Percentiles rank a stretch among this genome's conserved stretches.
Conservation (phyloP, 1,140 invertebrate species). For the Drosophila sp. region DNA sequence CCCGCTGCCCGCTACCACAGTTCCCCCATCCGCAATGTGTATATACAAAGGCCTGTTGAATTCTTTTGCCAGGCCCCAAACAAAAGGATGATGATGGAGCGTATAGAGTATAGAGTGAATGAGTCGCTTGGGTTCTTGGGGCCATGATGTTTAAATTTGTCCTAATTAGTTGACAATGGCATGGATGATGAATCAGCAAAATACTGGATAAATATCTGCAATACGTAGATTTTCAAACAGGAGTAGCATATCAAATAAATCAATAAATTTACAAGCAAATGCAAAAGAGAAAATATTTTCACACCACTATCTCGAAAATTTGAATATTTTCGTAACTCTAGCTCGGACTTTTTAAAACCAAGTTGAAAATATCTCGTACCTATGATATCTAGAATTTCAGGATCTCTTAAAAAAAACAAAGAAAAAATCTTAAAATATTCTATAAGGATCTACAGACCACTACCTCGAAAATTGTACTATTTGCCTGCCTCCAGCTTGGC, state of each 20-base stretch:
- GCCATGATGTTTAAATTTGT: slow-evolving; percentile 76
- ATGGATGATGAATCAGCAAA: slow-evolving; percentile 70
- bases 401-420: too few species aligned
- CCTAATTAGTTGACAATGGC: slow-evolving; percentile 81
- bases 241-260: neutral
- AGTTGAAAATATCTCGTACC: too few species aligned
- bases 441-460: too few species aligned
- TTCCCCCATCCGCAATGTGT: slow-evolving; percentile 40
- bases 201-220: neutral
- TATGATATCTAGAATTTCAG: too few species aligned
- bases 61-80: slow-evolving; percentile 49
- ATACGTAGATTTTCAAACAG: neutral
- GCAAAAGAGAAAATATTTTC: too few species aligned
- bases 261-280: too few species aligned
- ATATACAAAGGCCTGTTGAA: slow-evolving; percentile 68
- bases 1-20: slow-evolving; percentile 23
- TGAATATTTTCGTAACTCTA: too few species aligned
- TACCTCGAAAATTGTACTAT: too few species aligned
- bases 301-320: too few species aligned
- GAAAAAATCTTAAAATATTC: too few species aligned
- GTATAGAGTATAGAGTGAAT: neutral
- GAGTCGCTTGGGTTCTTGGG: slow-evolving; percentile 37
- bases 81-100: slow-evolving; percentile 46
- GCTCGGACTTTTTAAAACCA: too few species aligned
- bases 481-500: too few species aligned